phyloP scores from a whole-genome alignment of 1,140 invertebrate genomes.

The Ceratosolen fusciceps region DNA sequence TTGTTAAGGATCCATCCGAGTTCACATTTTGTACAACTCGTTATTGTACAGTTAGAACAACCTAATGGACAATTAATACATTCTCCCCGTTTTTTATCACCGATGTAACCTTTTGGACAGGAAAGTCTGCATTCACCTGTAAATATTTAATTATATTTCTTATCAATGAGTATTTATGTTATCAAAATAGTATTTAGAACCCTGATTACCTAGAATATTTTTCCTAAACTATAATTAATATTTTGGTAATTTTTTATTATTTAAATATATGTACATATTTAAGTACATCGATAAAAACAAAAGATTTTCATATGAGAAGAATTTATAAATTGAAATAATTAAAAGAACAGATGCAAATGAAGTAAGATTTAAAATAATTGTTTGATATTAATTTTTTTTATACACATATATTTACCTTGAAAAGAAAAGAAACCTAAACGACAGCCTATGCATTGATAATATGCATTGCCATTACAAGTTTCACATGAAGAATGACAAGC shows the following conservation, averaged over 20 bases:
- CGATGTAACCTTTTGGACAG: constrained; percentile 81
- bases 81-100: constrained; percentile 82
- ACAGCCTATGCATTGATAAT: constrained; percentile 86
- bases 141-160: constrained; percentile 1
- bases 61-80: constrained; percentile 82
- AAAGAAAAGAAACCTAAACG: constrained; percentile 77
- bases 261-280: background rate
- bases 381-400: too few relatives aligned
- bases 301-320: background rate
- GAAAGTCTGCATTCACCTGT: constrained; percentile 67
- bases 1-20: constrained; percentile 81
- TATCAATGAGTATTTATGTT: too few relatives aligned
- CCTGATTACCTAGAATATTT: too few relatives aligned
- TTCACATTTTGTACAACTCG: constrained; percentile 79
- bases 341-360: too few relatives aligned
- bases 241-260: too few relatives aligned
- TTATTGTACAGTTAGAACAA: constrained; percentile 79
- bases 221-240: too few relatives aligned
- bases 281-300: too few relatives aligned
- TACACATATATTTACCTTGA: constrained; percentile 74
- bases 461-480: constrained; percentile 84
- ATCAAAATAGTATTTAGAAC: too few relatives aligned
- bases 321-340: background rate
- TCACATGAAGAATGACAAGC: constrained; percentile 85
- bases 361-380: too few relatives aligned